A percentile compares a stretch with the other conserved stretches of the same genome.
These are phyloP conservation scores for Danio tinwini DNA, from an alignment of 2,797 vertebrate species.

Conservation along the genomic window DNA sequence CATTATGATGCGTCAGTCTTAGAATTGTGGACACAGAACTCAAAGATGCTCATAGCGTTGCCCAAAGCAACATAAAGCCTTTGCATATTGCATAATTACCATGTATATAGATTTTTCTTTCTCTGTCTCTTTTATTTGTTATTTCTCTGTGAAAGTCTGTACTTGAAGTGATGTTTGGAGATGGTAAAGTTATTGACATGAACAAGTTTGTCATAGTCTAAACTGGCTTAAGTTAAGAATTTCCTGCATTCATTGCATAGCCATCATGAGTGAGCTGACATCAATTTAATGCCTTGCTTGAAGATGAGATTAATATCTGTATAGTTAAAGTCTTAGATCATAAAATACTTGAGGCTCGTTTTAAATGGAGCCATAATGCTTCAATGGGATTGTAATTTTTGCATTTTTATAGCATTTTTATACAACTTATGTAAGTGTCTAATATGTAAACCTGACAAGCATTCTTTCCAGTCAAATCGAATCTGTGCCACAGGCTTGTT, in stretches of 20 bases:
- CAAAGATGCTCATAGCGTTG: constrained; percentile 71
- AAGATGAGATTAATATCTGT: background rate
- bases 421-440: constrained; percentile 8
- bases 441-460: constrained; percentile 2
- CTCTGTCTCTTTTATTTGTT: constrained; percentile 68
- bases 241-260: background rate
- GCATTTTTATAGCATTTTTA: constrained; percentile 33
- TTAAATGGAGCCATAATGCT: background rate
- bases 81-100: constrained; percentile 82
- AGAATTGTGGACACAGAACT: constrained; percentile 67
- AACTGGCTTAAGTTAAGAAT: background rate
- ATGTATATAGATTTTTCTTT: constrained; percentile 55
- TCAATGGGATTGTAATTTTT: constrained; percentile 11
- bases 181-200: constrained; percentile 51
- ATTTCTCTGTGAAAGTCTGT: constrained; percentile 72
- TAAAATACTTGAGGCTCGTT: background rate
- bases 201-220: background rate
- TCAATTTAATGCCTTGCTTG: background rate
- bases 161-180: constrained; percentile 43
- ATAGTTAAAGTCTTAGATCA: constrained; percentile 1
- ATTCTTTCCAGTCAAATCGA: background rate
- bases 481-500: constrained; percentile 9
- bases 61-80: constrained; percentile 88
- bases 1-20: too few species aligned
- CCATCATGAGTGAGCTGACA: background rate